Conservation (phyloP, 1,140 invertebrate species). For the Platyscapa corneri region DNA sequence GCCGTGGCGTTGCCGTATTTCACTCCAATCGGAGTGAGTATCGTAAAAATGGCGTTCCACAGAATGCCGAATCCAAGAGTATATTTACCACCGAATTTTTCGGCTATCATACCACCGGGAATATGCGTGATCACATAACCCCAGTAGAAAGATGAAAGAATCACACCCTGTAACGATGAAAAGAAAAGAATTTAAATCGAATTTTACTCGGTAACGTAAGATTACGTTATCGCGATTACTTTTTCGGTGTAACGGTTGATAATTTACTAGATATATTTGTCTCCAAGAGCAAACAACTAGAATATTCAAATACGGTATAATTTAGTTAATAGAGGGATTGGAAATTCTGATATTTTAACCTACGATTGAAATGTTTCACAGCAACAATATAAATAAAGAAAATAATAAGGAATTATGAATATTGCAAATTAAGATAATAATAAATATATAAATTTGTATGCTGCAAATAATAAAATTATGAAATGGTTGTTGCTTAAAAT, state of each 20-base stretch:
- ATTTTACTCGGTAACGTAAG: not conserved
- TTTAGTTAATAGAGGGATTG: not conserved
- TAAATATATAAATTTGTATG: not conserved
- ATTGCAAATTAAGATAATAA: no score
- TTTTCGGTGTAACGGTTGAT: not conserved
- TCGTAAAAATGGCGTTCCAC: constrained; percentile 83
- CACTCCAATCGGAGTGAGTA: constrained; percentile 79
- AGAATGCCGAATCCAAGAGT: constrained; percentile 84
- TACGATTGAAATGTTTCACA: no score
- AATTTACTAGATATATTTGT: not conserved
- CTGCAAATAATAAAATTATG: not conserved
- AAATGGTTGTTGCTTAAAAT: not conserved
- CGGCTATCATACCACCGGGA: constrained; percentile 80
- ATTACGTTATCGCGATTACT: not conserved
- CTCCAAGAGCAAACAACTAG: not conserved
- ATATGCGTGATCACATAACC: constrained; percentile 78
- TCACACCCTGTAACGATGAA: constrained; percentile 72
- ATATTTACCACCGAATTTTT: constrained; percentile 85
- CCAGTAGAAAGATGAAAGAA: constrained; percentile 78
- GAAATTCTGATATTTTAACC: not conserved
- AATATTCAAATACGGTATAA: no score
- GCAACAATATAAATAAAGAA: no score
- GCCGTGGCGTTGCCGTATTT: constrained; percentile 76
- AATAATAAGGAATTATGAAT: no score
- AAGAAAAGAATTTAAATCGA: not conserved